phyloP scores from a whole-genome alignment of 35 echinoderm and acorn worm species.

The Anneissia japonica region DNA sequence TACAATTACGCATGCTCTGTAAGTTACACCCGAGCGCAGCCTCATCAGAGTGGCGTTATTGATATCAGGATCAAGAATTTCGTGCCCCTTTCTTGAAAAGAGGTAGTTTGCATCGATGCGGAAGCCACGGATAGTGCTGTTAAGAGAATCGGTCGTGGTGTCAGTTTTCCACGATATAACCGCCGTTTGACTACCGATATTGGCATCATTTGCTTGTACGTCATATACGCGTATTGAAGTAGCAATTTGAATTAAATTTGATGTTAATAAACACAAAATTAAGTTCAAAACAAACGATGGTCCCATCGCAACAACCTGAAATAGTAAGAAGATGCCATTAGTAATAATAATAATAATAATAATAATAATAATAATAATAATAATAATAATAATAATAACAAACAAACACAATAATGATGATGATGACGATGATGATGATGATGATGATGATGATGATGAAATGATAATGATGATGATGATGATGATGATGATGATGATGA shows the following conservation, averaged over 20 bases:
- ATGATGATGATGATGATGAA: neutral
- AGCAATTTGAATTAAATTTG: too few species aligned
- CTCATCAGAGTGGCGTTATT: neutral
- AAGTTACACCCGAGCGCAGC: neutral
- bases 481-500: too few species aligned
- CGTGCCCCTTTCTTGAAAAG: neutral
- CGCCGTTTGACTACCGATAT: neutral
- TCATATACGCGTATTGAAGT: neutral
- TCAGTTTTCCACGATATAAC: neutral
- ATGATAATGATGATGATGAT: too few species aligned
- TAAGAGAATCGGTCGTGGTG: neutral
- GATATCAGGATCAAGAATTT: neutral
- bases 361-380: too few species aligned
- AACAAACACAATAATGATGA: too few species aligned
- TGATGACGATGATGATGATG: neutral
- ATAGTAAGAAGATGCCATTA: too few species aligned
- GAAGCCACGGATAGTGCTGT: neutral
- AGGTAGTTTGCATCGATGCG: neutral
- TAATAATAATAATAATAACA: too few species aligned
- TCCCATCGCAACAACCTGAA: neutral
- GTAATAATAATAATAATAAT: too few species aligned
- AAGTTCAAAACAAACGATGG: too few species aligned
- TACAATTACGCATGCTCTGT: neutral
- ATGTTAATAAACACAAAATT: too few species aligned
- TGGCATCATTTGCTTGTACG: neutral